phyloP scores from a whole-genome alignment of 2,888 invertebrate genomes.

The Drosophila gaucha region DNA sequence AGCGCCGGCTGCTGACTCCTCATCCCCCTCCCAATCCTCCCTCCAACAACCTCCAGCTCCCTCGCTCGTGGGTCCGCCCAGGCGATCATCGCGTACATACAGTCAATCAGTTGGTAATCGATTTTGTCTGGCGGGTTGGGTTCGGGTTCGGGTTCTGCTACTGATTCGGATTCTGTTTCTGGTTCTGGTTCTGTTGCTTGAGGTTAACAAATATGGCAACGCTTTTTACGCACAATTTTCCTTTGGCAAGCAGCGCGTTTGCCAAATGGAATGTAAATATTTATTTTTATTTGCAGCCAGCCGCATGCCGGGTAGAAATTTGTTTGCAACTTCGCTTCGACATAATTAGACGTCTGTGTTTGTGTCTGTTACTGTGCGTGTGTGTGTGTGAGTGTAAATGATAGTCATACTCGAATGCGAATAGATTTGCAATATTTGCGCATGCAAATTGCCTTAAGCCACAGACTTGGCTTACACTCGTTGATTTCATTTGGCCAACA shows the following conservation, averaged over 20 bases:
- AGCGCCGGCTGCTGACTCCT: conserved; percentile 20
- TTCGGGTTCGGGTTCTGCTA: conserved; percentile 16
- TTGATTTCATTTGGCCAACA: conserved; percentile 41
- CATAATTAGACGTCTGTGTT: conserved; percentile 74
- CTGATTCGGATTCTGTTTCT: conserved; percentile 25
- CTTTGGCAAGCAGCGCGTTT: conserved; percentile 58
- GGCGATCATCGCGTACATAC: conserved; percentile 38
- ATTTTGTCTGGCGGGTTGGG: conserved; percentile 64
- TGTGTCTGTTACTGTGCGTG: conserved; percentile 11
- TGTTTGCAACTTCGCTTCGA: conserved; percentile 67
- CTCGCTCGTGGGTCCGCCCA: conserved; percentile 24
- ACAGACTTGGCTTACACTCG: conserved; percentile 69
- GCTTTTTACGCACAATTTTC: conserved; percentile 80
- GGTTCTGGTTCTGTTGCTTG: conserved; percentile 65
- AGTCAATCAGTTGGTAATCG: conserved; percentile 77
- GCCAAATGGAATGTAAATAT: conserved; percentile 80
- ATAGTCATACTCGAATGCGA: conserved; percentile 50
- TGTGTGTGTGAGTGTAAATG: conserved; percentile 56
- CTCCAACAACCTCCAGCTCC: conserved; percentile 6
- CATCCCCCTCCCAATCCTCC: not conserved
- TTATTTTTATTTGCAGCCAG: conserved; percentile 75
- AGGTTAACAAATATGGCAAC: conserved; percentile 77
- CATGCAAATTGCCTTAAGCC: conserved; percentile 75
- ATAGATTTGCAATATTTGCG: conserved; percentile 75
- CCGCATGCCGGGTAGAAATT: conserved; percentile 53